These are phyloP conservation scores for Strigops habroptila DNA, from an alignment of 2,113 vertebrate genomes.

Conservation along the genomic window DNA sequence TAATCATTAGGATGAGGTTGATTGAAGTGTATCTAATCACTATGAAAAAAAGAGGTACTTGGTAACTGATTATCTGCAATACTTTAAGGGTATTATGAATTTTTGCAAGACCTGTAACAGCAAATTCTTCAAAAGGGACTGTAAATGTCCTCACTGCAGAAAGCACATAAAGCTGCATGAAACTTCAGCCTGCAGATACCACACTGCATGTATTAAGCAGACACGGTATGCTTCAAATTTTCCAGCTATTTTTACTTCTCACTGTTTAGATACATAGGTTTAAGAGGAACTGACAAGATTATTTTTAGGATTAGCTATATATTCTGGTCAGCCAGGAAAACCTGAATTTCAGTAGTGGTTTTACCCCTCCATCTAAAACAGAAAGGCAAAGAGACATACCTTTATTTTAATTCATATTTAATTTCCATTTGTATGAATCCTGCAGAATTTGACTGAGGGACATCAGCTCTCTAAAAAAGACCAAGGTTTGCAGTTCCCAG, in stretches of 20 bases:
- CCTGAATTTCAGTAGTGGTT: background rate
- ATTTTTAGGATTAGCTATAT: background rate
- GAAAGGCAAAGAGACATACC: background rate
- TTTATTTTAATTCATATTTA: background rate
- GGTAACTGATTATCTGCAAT: background rate
- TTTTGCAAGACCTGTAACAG: background rate
- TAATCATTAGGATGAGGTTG: background rate
- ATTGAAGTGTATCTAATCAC: background rate
- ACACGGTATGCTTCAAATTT: background rate
- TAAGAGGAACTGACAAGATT: background rate
- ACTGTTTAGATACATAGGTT: background rate
- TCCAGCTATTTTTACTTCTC: background rate
- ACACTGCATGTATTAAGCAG: background rate
- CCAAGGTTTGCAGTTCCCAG: background rate
- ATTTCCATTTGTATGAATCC: background rate
- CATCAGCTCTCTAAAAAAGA: background rate
- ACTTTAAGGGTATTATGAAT: background rate
- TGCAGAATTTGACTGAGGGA: background rate
- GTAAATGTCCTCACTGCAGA: background rate
- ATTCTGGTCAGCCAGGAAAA: background rate
- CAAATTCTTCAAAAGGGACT: background rate
- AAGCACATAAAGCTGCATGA: background rate
- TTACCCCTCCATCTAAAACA: background rate
- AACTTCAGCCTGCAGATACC: background rate
- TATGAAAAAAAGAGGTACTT: background rate